Base-by-base conservation (phyloP, 2,888 invertebrate genomes). In the Drosophila greeni region DNA sequence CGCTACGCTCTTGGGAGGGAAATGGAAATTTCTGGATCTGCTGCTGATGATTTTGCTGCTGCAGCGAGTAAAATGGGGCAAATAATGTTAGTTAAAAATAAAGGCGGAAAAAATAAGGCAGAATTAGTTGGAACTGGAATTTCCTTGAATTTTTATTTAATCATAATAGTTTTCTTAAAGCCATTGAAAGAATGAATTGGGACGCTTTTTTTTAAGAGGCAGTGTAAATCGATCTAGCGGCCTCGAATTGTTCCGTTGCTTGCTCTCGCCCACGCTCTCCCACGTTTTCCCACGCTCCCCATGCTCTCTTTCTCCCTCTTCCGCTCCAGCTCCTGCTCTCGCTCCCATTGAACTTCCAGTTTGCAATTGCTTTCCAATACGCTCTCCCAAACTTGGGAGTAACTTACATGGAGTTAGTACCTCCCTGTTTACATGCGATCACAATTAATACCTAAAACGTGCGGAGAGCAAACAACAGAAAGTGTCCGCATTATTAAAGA, bases 21-120 rank as follows among this genome's bases (percentile, higher is more conserved):
- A 33, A 65, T 65, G 66, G 65, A 65, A 65, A 52, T 45, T 39
- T 33, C 65, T 26, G 66, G 65, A 64, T 42, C 11, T 62, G 45
- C 31, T 55, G 69, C 39, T 57, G 57, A 51, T 59, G 57, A 51
- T 61, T 55, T 49, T 70, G 61, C 55, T 26, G 43, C 23, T 69
- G 62, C 26, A 42, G 12, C 33, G 18, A 24, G 31, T 9, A 14
- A 26, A 37, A 64, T 33, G 8, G 37, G 11, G 33, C 31, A 23
- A 29, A 37, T 29, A 36, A 29, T n/a, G 5, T 29, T 29, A 29
- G 24, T 24, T 16, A 6, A 36, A 33, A 51, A 24, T 18, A 47
- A 33, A 20, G 18, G n/a, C n/a, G 11, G 20, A 11, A 24, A 14
- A 14, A 9, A 53, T 53, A 14, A 20, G 12, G 11, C 0, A 7